Evolutionary conservation across 2,113 vertebrate species (phyloP).

Genomic region (Tachuris rubrigastra): DNA sequence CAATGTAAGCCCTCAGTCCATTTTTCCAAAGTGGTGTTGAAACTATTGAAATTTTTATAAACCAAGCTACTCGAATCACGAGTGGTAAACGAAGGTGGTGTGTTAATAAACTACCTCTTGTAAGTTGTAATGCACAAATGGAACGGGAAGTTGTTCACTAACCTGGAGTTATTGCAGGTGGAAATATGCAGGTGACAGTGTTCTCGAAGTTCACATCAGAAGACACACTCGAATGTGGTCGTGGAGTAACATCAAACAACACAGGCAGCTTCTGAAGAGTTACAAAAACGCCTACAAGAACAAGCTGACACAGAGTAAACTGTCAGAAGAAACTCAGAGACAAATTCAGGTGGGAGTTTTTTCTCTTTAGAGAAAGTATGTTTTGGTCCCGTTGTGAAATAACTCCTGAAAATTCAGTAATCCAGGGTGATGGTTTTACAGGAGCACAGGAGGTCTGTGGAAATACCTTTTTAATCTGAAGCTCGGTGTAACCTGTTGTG

Average conservation of each 20-base stretch:
- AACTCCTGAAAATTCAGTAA: not conserved
- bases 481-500: not conserved
- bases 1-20: not conserved
- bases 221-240: conserved; percentile 84
- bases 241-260: conserved; percentile 84
- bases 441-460: not conserved
- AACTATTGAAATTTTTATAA: not conserved
- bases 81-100: not conserved
- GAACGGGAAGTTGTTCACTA: not conserved
- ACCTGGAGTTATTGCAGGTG: conserved; percentile 81
- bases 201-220: conserved; percentile 88
- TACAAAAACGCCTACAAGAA: conserved; percentile 85
- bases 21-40: not conserved
- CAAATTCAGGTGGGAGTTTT: conserved; percentile 83
- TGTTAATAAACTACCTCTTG: not conserved
- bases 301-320: conserved; percentile 85
- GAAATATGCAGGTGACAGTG: conserved; percentile 84
- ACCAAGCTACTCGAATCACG: not conserved
- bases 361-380: not conserved
- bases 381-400: not conserved
- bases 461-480: not conserved
- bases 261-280: conserved; percentile 82
- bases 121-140: not conserved
- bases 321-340: conserved; percentile 78
- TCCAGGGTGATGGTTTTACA: not conserved